Evolutionary conservation across 2,797 vertebrate species (phyloP), one percentile per base, ranked within the genome.

Genomic region (Adelosebastes latens): DNA sequence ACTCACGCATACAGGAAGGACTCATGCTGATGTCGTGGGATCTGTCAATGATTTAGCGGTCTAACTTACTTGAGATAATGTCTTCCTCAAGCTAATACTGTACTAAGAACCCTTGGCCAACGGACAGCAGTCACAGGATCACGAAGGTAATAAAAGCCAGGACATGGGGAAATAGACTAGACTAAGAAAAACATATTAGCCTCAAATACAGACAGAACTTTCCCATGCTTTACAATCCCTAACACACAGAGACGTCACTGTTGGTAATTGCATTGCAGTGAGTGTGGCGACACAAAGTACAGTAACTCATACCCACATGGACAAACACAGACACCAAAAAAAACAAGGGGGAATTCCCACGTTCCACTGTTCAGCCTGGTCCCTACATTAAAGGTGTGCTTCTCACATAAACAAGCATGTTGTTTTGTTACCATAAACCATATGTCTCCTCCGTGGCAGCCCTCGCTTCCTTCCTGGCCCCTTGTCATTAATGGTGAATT

Each of bases 401-500:
- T 71, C 80, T 61, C 78, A 36, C 73, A 68, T 85, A 90, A 91
- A 90, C 86, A 86, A 77, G 29, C 78, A 14, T 83, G 83, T 89
- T 93, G 86, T 89, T 93, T 75, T 87, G 85, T 72, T 89, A 25
- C 85, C 6, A 8, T 88, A 82, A 92, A 92, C 82, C 86, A 77
- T 18, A 79, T 75, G 80, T 78, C 71, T 42, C 61, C 83, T 90
- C 72, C 63, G 55, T 36, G 27, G 75, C 84, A 61, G 61, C 77
- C 82, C 79, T 72, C 63, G 84, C 90, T 93, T 85, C 85, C 91
- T 90, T 90, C 83, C 90, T 89, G 82, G 70, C 73, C 83, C 89
- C 89, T 88, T 94, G 91, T 94, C 92, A 94, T 94, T 95, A 95
- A 93, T 92, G 74, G 87, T 1, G 74, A 85, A 94, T 91, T 85